phyloP scores from a whole-genome alignment of 1,140 invertebrate species.

The Scaptomyza hsui region DNA sequence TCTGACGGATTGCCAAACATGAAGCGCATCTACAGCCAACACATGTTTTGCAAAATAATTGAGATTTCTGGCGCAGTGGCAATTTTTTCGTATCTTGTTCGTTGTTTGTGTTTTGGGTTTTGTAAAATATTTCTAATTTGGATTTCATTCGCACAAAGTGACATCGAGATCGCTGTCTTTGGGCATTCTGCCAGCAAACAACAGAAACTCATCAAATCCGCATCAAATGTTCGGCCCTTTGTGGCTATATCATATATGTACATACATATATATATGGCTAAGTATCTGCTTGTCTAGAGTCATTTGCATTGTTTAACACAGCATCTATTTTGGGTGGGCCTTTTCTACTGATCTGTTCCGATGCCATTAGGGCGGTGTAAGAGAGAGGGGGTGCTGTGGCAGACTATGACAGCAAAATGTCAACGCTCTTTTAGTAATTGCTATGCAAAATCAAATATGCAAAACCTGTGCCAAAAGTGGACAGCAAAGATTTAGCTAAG shows the following conservation, averaged over 20 bases:
- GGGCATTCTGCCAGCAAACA: conserved; percentile 54
- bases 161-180: conserved; percentile 27
- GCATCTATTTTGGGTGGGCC: conserved; percentile 20
- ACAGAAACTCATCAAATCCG: conserved; percentile 30
- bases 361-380: background rate
- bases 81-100: conserved; percentile 14
- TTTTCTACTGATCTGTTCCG: conserved; percentile 14
- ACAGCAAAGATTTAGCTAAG: conserved; percentile 33
- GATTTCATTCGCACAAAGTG: conserved; percentile 51
- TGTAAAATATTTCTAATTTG: conserved; percentile 66
- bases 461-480: conserved; percentile 55
- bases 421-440: conserved; percentile 53
- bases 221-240: conserved; percentile 38
- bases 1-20: conserved; percentile 71
- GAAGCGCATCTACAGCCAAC: conserved; percentile 64
- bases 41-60: conserved; percentile 78
- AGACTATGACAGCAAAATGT: conserved; percentile 33
- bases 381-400: background rate
- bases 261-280: conserved; percentile 4
- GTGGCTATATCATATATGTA: conserved; percentile 4
- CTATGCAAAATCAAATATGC: conserved; percentile 60
- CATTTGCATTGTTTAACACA: conserved; percentile 31
- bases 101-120: conserved; percentile 11
- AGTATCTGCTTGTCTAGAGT: conserved; percentile 15
- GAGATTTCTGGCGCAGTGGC: conserved; percentile 56